Evolutionary conservation across 2,888 invertebrate genomes (phyloP), one percentile per base, ranked within the genome.

Genomic region (Drosophila falleni): DNA sequence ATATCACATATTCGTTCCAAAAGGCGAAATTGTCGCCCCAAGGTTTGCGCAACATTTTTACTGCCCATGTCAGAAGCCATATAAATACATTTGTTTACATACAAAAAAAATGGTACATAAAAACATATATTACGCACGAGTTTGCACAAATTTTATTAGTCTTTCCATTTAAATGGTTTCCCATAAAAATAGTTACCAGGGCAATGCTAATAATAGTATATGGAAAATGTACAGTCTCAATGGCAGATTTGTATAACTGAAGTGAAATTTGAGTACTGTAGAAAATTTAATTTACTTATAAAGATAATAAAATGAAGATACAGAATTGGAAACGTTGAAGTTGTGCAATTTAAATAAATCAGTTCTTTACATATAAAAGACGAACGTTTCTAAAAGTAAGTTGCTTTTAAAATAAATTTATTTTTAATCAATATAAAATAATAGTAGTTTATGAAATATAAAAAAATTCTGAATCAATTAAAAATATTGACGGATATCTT

Each of bases 11-110:
- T 78, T 54, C 44, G 29, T 5, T 10, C 33, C 35, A 46, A 51
- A 60, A 47, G 74, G 49, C 78, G 44, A 19, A 51, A 62, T 47
- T 49, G 15, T 56, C 35, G 61, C 59, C 58, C 10, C 50, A 29
- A 47, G 70, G 41, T 11, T 29, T 15, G n/a, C 16, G 37, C 35
- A 55, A 59, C 15, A 37, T 44, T 64, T 50, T 54, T 54, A 23
- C 58, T 50, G 70, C 49, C 78, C 64, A 64, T 56, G 60, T 72
- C 78, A 78, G 74, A 78, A 78, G 74, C 47, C 74, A 51, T 58
- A 73, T 53, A 73, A 78, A 59, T 66, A 53, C 10, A 29, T 39
- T 47, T 13, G 16, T 46, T 54, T 54, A 61, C 41, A 59, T 41
- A 6, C 29, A 49, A 59, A 58, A 42, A 33, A 44, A 11, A 11